Conservation (phyloP, 2,797 vertebrate genomes). For the Anniella stebbinsi region DNA sequence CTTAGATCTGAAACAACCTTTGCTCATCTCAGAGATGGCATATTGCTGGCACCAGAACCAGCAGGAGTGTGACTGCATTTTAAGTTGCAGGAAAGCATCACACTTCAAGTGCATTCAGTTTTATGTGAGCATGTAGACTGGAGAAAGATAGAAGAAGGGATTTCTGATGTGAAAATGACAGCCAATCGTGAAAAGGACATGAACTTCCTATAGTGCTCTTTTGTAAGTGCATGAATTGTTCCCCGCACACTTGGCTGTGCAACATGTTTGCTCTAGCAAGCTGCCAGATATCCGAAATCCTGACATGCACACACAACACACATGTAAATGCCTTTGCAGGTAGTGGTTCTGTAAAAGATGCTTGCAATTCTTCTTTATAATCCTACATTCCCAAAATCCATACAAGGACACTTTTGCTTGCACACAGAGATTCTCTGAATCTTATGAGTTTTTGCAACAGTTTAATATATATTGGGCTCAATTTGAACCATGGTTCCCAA, state of each 20-base stretch:
- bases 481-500: background rate
- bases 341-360: accelerated
- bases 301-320: background rate
- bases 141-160: background rate
- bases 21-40: constrained; percentile 28
- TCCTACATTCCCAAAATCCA: background rate
- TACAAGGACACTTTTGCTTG: background rate
- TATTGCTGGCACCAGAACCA: constrained; percentile 34
- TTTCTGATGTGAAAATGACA: background rate
- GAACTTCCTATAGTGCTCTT: background rate
- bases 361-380: constrained; percentile 1
- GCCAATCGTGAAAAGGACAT: background rate
- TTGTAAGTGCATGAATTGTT: constrained; percentile 25
- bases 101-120: background rate
- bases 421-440: background rate
- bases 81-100: constrained; percentile 19
- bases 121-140: constrained; percentile 15
- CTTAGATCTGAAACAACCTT: constrained; percentile 34
- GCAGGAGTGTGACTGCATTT: constrained; percentile 28
- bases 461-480: background rate
- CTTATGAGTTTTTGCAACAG: background rate
- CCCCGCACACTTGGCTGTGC: background rate
- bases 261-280: accelerated
- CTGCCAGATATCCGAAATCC: background rate
- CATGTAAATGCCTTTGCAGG: background rate